Conservation (phyloP, 1,140 invertebrate genomes). For the Meloidogyne exigua region DNA sequence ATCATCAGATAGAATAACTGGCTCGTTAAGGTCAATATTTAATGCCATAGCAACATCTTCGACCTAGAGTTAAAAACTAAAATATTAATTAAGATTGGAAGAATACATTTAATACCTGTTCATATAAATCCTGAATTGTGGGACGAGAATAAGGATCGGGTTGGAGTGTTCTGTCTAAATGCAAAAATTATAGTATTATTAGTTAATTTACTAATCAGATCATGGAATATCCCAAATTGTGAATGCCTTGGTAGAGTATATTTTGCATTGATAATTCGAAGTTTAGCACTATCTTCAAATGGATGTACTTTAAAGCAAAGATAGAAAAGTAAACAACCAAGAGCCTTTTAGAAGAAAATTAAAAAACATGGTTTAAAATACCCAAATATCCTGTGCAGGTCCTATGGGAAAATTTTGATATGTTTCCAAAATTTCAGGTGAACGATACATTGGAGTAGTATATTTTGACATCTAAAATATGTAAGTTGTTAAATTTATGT, state of each 20-base stretch:
- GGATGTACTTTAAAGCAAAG: slow-evolving; percentile 91
- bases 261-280: slow-evolving; percentile 91
- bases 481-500: background rate
- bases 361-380: slow-evolving; percentile 7
- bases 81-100: too few relatives aligned
- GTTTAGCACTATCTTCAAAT: slow-evolving; percentile 91
- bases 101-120: slow-evolving; percentile 70
- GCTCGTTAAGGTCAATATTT: slow-evolving; percentile 13
- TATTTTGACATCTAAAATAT: slow-evolving; percentile 68
- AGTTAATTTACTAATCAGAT: slow-evolving; percentile 77
- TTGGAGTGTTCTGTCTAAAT: slow-evolving; percentile 67
- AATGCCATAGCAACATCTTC: slow-evolving; percentile 64
- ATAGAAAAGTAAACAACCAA: slow-evolving; percentile 90
- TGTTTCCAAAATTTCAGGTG: slow-evolving; percentile 94
- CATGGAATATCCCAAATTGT: slow-evolving; percentile 80
- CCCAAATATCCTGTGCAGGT: slow-evolving; percentile 83
- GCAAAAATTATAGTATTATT: background rate
- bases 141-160: slow-evolving; percentile 78
- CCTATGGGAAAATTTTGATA: slow-evolving; percentile 93
- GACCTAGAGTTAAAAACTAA: slow-evolving; percentile 62
- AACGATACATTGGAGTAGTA: slow-evolving; percentile 73
- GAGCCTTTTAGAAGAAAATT: slow-evolving; percentile 68
- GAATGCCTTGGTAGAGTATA: slow-evolving; percentile 80
- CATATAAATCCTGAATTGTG: slow-evolving; percentile 76
- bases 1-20: slow-evolving; percentile 10